phyloP scores from a whole-genome alignment of 2,888 invertebrate species.

The Eilema caniola region DNA sequence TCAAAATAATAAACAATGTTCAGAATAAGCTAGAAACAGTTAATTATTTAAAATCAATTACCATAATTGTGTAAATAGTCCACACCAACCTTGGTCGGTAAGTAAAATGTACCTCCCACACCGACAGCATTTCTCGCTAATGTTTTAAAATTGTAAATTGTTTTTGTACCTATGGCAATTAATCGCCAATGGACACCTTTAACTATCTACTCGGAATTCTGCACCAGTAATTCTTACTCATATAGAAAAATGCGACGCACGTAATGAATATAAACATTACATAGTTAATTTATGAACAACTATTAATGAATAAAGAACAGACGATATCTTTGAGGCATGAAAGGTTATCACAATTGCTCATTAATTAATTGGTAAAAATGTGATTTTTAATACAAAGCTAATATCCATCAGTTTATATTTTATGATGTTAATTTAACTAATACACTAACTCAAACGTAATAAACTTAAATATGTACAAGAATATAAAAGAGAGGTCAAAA shows the following conservation, averaged over 20 bases:
- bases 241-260: conserved; percentile 43
- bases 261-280: conserved; percentile 54
- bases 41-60: neutral
- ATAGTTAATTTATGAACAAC: conserved; percentile 43
- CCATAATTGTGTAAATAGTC: neutral
- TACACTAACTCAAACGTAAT: too few relatives aligned
- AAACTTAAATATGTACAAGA: too few relatives aligned
- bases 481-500: too few relatives aligned
- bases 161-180: conserved; percentile 24
- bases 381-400: too few relatives aligned
- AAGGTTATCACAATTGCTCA: conserved; percentile 35
- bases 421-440: too few relatives aligned
- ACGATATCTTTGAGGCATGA: conserved; percentile 27
- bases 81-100: neutral
- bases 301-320: conserved; percentile 48
- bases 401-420: too few relatives aligned
- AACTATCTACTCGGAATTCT: conserved; percentile 9
- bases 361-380: too few relatives aligned
- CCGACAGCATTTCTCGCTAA: conserved; percentile 7
- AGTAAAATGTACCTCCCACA: neutral
- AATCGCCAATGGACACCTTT: conserved; percentile 24
- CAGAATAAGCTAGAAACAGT: too few relatives aligned
- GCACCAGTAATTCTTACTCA: conserved; percentile 22
- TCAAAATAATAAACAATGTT: too few relatives aligned
- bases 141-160: conserved; percentile 10